These are phyloP conservation scores for Chanos chanos DNA, from an alignment of 2,797 vertebrate species.

Conservation along the genomic window DNA sequence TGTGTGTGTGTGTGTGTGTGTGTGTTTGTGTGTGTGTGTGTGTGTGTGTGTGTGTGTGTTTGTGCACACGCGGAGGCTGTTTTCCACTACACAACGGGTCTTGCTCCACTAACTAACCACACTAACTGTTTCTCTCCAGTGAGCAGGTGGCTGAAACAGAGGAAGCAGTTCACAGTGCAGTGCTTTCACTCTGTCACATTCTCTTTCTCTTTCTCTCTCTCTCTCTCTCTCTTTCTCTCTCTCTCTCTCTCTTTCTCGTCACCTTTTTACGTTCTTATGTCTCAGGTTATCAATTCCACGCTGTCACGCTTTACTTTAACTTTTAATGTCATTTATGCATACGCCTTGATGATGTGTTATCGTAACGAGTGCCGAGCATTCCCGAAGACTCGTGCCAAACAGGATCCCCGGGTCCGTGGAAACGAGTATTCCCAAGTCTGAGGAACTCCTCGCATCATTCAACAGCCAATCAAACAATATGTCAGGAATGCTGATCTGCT, in stretches of 20 bases:
- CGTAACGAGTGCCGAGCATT: no score
- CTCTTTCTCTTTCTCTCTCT: background rate
- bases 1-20: no score
- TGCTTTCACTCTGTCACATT: constrained; percentile 5
- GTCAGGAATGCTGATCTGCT: no score
- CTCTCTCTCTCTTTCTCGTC: background rate
- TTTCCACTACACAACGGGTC: background rate
- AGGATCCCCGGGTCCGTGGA: no score
- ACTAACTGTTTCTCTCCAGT: constrained; percentile 60
- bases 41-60: constrained; percentile 48
- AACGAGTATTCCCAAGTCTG: background rate
- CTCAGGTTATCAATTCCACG: no score
- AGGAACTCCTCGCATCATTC: background rate
- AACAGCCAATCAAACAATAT: background rate
- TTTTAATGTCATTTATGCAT: no score
- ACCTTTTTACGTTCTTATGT: background rate
- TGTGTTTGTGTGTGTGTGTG: background rate
- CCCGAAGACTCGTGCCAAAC: no score
- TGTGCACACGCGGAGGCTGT: constrained; percentile 42
- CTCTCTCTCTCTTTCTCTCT: background rate
- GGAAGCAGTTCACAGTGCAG: constrained; percentile 44
- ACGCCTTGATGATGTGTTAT: no score
- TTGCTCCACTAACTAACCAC: constrained; percentile 58
- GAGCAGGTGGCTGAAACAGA: constrained; percentile 50
- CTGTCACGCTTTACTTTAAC: no score